Evolutionary conservation across 53 echinoderm and acorn worm species (phyloP).

Genomic region (Paracentrotus lividus): DNA sequence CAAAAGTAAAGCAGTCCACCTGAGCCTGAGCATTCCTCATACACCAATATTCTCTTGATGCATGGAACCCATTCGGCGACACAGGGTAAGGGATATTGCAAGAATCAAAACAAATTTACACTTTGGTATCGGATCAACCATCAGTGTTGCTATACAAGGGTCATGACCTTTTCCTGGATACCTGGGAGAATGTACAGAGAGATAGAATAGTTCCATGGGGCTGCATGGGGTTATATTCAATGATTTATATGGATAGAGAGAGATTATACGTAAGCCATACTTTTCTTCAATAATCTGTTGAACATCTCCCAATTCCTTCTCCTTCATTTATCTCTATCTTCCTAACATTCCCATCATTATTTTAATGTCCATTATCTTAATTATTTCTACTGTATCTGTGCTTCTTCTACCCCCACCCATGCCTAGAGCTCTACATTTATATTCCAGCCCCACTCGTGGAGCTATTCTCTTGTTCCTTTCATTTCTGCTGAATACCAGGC

Average conservation of each 20-base stretch:
- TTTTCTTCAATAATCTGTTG: too few relatives aligned
- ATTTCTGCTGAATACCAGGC: too few relatives aligned
- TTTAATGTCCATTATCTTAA: not conserved
- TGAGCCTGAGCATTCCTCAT: slow-evolving; percentile 9
- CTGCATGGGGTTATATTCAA: not conserved
- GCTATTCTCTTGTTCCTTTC: too few relatives aligned
- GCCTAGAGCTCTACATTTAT: not conserved
- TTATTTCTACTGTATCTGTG: not conserved
- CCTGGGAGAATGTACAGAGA: not conserved
- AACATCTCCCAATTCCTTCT: too few relatives aligned
- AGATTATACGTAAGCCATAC: too few relatives aligned
- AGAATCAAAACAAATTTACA: slow-evolving; percentile 57
- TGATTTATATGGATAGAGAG: not conserved
- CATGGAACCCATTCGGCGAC: slow-evolving; percentile 20
- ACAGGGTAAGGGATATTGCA: slow-evolving; percentile 33
- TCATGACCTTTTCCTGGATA: slow-evolving; percentile 28
- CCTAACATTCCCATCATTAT: not conserved
- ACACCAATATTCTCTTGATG: not conserved
- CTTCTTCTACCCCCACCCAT: not conserved
- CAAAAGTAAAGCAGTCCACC: slow-evolving; percentile 29
- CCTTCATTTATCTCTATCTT: not conserved
- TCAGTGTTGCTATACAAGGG: slow-evolving; percentile 32
- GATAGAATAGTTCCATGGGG: not conserved
- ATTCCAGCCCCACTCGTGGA: not conserved
- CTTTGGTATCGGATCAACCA: slow-evolving; percentile 39